These are phyloP conservation scores for Boulengeromyrus knoepffleri DNA, from an alignment of 2,113 vertebrate genomes.

Conservation along the genomic window DNA sequence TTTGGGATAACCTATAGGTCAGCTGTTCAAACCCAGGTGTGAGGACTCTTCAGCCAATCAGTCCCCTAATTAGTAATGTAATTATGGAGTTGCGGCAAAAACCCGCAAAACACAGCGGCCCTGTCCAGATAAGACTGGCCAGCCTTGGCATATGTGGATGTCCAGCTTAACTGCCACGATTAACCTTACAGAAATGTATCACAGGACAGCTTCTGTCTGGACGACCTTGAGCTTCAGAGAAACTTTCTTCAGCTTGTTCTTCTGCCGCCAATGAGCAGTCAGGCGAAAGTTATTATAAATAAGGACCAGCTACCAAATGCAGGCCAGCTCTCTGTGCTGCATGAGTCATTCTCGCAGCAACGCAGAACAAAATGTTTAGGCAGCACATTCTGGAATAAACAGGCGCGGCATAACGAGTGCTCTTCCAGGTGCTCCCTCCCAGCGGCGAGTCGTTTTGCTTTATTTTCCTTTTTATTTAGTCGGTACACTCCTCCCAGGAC, in stretches of 20 bases:
- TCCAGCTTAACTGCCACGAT: not conserved
- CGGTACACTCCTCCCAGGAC: not conserved
- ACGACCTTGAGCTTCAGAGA: conserved; percentile 20
- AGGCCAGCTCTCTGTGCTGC: not conserved
- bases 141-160: not conserved
- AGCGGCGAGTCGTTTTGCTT: not conserved
- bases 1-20: not conserved
- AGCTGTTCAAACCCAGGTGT: not conserved
- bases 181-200: not conserved
- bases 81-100: not conserved
- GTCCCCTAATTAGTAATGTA: not conserved
- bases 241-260: not conserved
- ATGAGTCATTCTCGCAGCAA: conserved; percentile 16
- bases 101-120: not conserved
- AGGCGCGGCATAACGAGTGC: not conserved
- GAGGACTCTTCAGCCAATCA: not conserved
- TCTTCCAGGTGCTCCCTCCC: not conserved
- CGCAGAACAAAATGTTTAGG: conserved; percentile 27
- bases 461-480: not conserved
- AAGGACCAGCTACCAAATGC: conserved; percentile 11
- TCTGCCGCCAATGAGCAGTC: not conserved
- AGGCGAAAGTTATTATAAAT: conserved; percentile 25
- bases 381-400: conserved; percentile 13
- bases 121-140: not conserved
- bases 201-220: not conserved